phyloP scores from a whole-genome alignment of 2,113 vertebrate genomes.

The Oreochromis aureus region DNA sequence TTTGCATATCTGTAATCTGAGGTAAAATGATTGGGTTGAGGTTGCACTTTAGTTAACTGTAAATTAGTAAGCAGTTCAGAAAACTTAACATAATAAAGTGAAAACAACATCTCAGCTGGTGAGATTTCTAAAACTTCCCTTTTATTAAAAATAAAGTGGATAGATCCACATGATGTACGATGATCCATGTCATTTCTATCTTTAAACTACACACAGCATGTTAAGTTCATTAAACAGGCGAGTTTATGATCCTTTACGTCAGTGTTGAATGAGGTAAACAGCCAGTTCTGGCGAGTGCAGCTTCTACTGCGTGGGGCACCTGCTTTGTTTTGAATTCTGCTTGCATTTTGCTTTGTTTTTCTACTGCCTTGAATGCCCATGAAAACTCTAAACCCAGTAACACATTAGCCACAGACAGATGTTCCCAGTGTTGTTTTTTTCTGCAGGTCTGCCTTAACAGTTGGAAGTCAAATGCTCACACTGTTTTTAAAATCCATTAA shows the following conservation, averaged over 20 bases:
- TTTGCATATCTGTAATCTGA: background rate
- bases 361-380: background rate
- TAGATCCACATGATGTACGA: background rate
- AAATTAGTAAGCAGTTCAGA: background rate
- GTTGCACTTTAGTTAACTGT: background rate
- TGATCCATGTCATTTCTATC: background rate
- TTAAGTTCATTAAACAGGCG: background rate
- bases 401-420: constrained; percentile 28
- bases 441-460: constrained; percentile 28
- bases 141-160: background rate
- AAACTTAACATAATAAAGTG: background rate
- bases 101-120: background rate
- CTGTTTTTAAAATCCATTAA: constrained; percentile 29
- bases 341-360: background rate
- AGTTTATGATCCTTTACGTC: background rate
- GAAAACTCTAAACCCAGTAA: background rate
- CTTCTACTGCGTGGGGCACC: background rate
- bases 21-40: background rate
- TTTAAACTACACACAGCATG: background rate
- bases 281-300: background rate
- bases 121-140: background rate
- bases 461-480: constrained; percentile 10
- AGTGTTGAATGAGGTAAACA: background rate
- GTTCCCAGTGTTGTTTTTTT: background rate
- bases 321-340: background rate